A percentile compares a stretch with the other conserved stretches of the same genome.
These are phyloP conservation scores for Macrophya alboannulata DNA, from an alignment of 2,888 invertebrate genomes.

Conservation along the genomic window DNA sequence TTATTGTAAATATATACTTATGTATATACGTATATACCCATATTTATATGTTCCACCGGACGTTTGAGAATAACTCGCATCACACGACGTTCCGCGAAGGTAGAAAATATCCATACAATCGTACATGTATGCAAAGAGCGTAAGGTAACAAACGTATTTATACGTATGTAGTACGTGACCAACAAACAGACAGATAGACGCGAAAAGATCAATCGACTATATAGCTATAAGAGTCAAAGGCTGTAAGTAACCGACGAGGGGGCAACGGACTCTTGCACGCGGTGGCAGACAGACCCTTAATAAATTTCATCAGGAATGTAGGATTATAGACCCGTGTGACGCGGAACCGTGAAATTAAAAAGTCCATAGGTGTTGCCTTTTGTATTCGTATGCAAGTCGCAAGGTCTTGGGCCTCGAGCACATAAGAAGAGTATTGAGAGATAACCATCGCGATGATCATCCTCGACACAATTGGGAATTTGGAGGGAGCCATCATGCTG, in stretches of 20 bases:
- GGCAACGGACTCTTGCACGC: slow-evolving; percentile 14
- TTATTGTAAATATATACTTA: not conserved
- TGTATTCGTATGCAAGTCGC: slow-evolving; percentile 40
- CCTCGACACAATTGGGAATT: slow-evolving; percentile 73
- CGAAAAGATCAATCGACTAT: slow-evolving; percentile 24
- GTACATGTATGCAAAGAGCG: slow-evolving; percentile 7
- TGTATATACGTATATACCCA: not conserved
- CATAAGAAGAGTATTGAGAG: slow-evolving; percentile 40
- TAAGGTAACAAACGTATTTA: not conserved
- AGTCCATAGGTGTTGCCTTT: slow-evolving; percentile 35
- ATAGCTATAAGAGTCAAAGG: not conserved
- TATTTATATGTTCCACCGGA: slow-evolving; percentile 20
- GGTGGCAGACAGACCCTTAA: slow-evolving; percentile 29
- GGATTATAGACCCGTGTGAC: not conserved
- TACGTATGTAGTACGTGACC: not conserved
- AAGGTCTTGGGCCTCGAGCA: slow-evolving; percentile 53
- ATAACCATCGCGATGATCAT: slow-evolving; percentile 70
- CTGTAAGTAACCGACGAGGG: not conserved
- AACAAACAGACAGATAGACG: slow-evolving; percentile 18
- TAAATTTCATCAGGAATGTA: not conserved
- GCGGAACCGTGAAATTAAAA: slow-evolving; percentile 42
- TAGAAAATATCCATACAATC: not conserved
- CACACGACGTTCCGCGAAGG: slow-evolving; percentile 12
- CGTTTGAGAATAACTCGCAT: not conserved
- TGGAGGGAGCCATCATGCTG: slow-evolving; percentile 58